phyloP scores from a whole-genome alignment of 2,888 invertebrate species.

The Polyommatus icarus region DNA sequence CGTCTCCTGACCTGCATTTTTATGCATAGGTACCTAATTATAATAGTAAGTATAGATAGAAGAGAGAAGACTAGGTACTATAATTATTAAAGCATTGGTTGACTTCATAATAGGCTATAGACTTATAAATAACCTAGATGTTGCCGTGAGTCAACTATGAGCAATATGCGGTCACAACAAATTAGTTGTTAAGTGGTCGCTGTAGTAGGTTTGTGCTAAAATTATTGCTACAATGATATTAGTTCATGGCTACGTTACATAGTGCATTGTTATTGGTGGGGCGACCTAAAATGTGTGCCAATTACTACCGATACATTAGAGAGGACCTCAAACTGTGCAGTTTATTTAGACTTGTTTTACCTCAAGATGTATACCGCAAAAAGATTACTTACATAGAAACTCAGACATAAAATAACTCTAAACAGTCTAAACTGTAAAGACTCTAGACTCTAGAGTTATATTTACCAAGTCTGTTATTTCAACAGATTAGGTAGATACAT shows the following conservation, averaged over 20 bases:
- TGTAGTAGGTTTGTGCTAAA: slow-evolving; percentile 3
- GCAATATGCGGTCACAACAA: slow-evolving; percentile 17
- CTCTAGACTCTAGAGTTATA: not conserved
- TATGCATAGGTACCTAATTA: not conserved
- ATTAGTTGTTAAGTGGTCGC: slow-evolving; percentile 15
- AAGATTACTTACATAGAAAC: too few relatives aligned
- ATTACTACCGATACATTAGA: not conserved
- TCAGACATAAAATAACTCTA: too few relatives aligned
- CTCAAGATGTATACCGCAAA: not conserved
- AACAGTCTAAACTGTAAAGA: too few relatives aligned
- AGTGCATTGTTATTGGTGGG: not conserved
- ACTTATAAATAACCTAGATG: not conserved
- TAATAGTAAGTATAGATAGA: too few relatives aligned
- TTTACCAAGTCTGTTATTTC: not conserved
- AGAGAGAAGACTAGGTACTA: not conserved
- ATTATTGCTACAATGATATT: slow-evolving; percentile 14
- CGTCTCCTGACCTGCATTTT: not conserved
- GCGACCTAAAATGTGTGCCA: not conserved
- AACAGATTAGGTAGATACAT: not conserved
- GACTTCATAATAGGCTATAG: not conserved
- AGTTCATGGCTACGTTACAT: slow-evolving; percentile 16
- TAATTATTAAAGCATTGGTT: not conserved
- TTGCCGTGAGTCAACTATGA: not conserved
- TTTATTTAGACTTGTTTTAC: not conserved
- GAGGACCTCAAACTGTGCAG: not conserved